Conservation (phyloP, 23 tunicate genomes). For the Diplosoma virens region DNA sequence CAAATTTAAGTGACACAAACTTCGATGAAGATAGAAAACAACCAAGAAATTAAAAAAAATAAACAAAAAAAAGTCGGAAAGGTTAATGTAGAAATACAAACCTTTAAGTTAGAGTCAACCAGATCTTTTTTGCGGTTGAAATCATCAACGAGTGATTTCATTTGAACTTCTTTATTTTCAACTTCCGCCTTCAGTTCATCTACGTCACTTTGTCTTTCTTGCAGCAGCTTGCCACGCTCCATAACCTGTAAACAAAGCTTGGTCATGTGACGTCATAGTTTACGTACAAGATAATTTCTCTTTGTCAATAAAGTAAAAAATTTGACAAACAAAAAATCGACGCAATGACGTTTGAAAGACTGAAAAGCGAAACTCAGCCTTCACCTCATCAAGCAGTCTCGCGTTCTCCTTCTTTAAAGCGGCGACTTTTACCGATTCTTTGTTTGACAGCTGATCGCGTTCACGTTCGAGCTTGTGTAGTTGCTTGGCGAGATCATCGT, state of each 20-base stretch:
- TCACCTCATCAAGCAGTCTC: not conserved
- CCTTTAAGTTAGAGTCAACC: slow-evolving; percentile 21
- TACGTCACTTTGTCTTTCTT: slow-evolving; percentile 58
- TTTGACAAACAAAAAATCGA: too few species aligned
- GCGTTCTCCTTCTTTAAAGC: slow-evolving; percentile 19
- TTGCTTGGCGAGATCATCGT: not conserved
- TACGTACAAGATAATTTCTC: too few species aligned
- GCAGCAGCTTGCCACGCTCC: slow-evolving; percentile 77
- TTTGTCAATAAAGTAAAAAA: too few species aligned
- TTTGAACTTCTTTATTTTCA: slow-evolving; percentile 2
- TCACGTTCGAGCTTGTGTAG: not conserved
- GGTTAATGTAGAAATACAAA: too few species aligned
- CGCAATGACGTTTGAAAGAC: too few species aligned
- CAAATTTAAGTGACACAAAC: too few species aligned
- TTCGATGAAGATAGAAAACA: too few species aligned
- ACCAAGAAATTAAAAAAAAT: too few species aligned
- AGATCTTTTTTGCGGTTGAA: slow-evolving; percentile 18
- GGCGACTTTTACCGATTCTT: not conserved
- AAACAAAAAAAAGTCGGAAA: too few species aligned
- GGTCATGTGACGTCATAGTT: not conserved
- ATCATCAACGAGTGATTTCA: not conserved
- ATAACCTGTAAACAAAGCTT: slow-evolving; percentile 38
- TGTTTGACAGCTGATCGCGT: not conserved
- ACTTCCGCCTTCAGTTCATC: slow-evolving; percentile 24
- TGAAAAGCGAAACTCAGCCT: not conserved